Evolutionary conservation across 2,113 vertebrate genomes (phyloP), one percentile per base, ranked within the genome.

Genomic region (Lampris incognitus): DNA sequence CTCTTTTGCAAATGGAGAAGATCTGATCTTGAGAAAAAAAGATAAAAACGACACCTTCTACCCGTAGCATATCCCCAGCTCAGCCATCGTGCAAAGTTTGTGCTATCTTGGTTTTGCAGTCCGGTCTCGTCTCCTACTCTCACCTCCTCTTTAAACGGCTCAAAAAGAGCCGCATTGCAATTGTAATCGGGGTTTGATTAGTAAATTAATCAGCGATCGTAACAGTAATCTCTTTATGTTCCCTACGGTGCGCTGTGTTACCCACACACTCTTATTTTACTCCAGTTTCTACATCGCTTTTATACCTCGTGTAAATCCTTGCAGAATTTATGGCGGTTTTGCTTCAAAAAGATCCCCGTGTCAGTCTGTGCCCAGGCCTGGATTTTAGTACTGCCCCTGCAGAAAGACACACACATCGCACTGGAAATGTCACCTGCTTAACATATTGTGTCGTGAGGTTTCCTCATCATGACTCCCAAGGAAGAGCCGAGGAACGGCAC

Each of bases 161-260:
- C 24, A 24, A 24, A 24, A 24, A 24, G 24, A 24, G 24, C 24
- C 40, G 69, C 36, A 41, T 41, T 79, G 36, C 6, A 78, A 71
- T 76, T 62, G 9, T 56, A 76, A 82, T 73, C 57, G 63, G 51
- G 52, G 54, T 40, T 48, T 73, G 76, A 73, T 88, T 70, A 67
- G 60, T 56, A 80, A 67, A 78, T 74, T 65, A 79, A 49, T 59
- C 39, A 69, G 63, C 69, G 75, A 70, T 68, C 62, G 7, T 74
- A 84, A 71, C 77, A 62, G 51, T 37, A 49, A 38, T 24, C 3
- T 55, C 56, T 69, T 57, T 48, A 56, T 61, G n/a, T 69, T 40
- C 40, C 52, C 2, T 39, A 10, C n/a, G 36, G 37, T 65, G 24
- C 50, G 39, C 24, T 50, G 24, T 49, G 60, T 70, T 46, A 72